Evolutionary conservation across 2,797 vertebrate species (phyloP).

Genomic region (Sphenodon punctatus): DNA sequence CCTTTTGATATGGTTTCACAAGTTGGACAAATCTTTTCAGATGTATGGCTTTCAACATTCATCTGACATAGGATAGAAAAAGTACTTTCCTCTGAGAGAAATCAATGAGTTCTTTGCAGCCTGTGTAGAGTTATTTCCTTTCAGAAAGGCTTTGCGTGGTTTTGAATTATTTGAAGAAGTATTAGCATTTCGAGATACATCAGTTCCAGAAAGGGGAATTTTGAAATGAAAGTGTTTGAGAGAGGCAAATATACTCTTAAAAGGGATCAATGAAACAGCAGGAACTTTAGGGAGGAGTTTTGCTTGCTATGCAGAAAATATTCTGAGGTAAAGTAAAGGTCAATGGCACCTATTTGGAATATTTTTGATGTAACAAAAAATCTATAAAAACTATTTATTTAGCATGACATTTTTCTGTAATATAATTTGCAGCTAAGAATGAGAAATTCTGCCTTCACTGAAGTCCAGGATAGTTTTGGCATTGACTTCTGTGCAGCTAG

Average conservation of each 20-base stretch:
- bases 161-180: background rate
- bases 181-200: background rate
- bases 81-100: constrained; percentile 13
- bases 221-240: constrained; percentile 1
- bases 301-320: background rate
- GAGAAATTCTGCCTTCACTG: too few relatives aligned
- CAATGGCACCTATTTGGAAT: background rate
- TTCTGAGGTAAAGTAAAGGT: background rate
- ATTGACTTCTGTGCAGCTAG: too few relatives aligned
- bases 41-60: background rate
- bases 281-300: background rate
- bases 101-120: background rate
- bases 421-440: background rate
- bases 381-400: fast-evolving
- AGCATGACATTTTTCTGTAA: background rate
- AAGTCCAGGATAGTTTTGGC: too few relatives aligned
- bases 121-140: background rate
- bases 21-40: background rate
- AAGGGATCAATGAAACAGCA: background rate
- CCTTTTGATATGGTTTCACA: background rate
- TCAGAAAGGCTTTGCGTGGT: background rate
- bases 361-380: background rate
- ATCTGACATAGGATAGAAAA: background rate
- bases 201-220: background rate
- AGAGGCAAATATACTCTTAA: background rate